Evolutionary conservation across 1,140 invertebrate species (phyloP).

Genomic region (Linepithema humile): DNA sequence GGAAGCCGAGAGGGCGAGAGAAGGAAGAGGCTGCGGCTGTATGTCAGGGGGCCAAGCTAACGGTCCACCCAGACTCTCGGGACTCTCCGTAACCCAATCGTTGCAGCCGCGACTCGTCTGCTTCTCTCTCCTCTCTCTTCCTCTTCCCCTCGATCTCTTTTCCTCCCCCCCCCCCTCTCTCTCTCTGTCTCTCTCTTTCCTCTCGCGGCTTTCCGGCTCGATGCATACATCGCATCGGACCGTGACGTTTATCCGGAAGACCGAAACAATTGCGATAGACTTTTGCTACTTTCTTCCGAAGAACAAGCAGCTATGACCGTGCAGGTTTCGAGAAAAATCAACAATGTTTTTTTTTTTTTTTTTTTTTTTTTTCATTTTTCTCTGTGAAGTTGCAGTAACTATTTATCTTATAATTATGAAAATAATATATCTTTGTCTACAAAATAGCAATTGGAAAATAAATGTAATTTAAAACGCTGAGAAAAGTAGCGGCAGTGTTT

Average conservation of each 20-base stretch:
- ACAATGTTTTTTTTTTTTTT: too few relatives aligned
- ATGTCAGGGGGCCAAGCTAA: conserved; percentile 82
- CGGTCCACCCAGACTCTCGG: conserved; percentile 69
- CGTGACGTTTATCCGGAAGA: conserved; percentile 12
- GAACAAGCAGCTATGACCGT: background rate
- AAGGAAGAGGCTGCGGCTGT: conserved; percentile 64
- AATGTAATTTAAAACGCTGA: background rate
- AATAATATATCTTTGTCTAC: background rate
- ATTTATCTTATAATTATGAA: background rate
- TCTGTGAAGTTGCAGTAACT: background rate
- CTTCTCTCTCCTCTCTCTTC: conserved; percentile 25
- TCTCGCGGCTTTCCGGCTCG: conserved; percentile 17
- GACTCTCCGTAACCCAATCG: conserved; percentile 42
- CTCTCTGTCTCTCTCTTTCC: background rate
- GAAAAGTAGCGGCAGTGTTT: background rate
- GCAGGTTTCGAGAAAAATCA: background rate
- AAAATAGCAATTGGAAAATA: background rate
- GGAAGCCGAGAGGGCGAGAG: conserved; percentile 16
- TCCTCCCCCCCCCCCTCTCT: background rate
- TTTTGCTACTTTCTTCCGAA: conserved; percentile 4
- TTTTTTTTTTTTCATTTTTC: background rate
- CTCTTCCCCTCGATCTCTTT: too few relatives aligned
- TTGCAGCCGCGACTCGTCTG: conserved; percentile 28
- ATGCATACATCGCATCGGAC: conserved; percentile 19
- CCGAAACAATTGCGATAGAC: background rate